Base-by-base conservation (phyloP, 1,140 invertebrate genomes). In the Elysia chlorotica region DNA sequence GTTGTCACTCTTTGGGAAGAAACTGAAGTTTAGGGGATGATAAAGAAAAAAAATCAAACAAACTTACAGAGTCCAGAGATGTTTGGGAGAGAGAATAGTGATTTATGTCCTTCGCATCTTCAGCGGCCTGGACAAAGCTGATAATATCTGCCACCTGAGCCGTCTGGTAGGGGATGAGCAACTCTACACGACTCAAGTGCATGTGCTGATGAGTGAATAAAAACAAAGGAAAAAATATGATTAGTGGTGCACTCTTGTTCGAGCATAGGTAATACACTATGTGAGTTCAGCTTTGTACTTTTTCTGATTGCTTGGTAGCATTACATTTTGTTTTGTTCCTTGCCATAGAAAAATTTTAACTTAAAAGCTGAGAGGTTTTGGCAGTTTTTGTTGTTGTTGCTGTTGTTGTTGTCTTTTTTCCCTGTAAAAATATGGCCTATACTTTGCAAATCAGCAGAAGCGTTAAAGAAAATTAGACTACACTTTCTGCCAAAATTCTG, bases 111-210 rank as follows among this genome's bases (percentile, higher is more conserved):
- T 57, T 80, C 10, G 71, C 75, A 37, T 73, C 74, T 71, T 82
- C 85, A 38, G 78, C 78, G 74, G 33, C 65, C 69, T 85, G 85
- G 48, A 81, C 78, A 38, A 78, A 79, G 69, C 73, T 81, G 81
- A 85, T 79, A 48, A 85, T 78, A 25, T 80, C 74, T 0, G 82
- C 66, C 31, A 85, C 79, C 19, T 41, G 74, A 4, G 77, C 72
- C 1, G 67, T 63, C 0, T 57, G 48, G 30, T 74, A 75, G 1
- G 84, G 82, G n/a, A 87, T 80, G 79, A 93, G 92, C 81, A 93
- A 93, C 31, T 93, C 92, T 36, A 93, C 85, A 71, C 93, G 90
- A 71, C 71, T 79, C 48, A 79, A 67, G 48, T 84, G 77, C 14
- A 80, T 75, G n/a, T 74, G 74, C 82, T 83, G 73, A 35, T n/a